Base-by-base conservation (phyloP, 2,888 invertebrate species). In the Rhingia campestris region DNA sequence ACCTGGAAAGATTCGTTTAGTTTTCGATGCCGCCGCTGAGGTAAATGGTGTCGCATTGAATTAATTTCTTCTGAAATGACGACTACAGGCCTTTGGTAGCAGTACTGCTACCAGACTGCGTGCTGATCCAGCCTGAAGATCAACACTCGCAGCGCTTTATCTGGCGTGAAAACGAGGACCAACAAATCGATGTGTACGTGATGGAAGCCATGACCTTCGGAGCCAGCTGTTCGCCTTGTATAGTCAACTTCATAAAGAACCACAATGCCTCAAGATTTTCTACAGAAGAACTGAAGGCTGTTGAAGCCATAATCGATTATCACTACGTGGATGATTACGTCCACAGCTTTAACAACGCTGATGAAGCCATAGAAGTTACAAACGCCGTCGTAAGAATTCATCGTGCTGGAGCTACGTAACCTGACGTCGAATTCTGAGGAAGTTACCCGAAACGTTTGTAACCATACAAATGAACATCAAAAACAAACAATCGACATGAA, bases 21-120 rank as follows among this genome's bases (percentile, higher is more conserved):
- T 88, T 1, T 87, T 87, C 43, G 88, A 88, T 43, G 87, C 87
- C 4, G 87, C 88, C 2, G 86, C 87, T 0, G 86, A 87, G 58
- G 59, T 69, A 0, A 6, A 53, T 9, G 87, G 87, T 0, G 12
- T 70, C 3, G 85, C 80, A 10, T 54, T 89, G 32, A 89, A 89
- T 73, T 87, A 87, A n/a, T 33, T 81, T 5, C 66, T 90, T 6
- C 54, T 89, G 9, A 75, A 86, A 7, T 89, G 89, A 4, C 88
- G 59, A 89, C 4, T 75, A 88, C 0, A 76, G 86, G n/a, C 86
- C 89, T 3, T 72, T 91, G 35, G 74, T 87, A 2, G 89, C 89
- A 4, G 88, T 90, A 0, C 70, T 90, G 49, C 86, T 89, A 76
- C 45, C 43, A 9, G n/a, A n/a, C n/a, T n/a, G n/a, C n/a, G 30